These are phyloP conservation scores for Trochalopteron elliotii DNA, from an alignment of 2,113 vertebrate species.

Conservation along the genomic window DNA sequence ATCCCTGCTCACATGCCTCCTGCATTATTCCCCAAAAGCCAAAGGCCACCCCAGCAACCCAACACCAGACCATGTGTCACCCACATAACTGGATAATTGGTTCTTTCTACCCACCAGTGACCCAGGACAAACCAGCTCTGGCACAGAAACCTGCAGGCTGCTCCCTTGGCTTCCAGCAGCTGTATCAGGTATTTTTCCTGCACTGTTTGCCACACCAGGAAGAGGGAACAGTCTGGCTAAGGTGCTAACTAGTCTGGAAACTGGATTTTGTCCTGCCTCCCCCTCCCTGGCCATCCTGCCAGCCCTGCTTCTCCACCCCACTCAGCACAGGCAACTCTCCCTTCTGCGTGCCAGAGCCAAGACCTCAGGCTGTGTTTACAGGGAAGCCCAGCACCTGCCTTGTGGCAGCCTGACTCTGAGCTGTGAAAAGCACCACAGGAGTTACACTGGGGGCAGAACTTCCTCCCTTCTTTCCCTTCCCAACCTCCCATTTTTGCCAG, in stretches of 20 bases:
- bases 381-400: background rate
- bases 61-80: too few relatives aligned
- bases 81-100: fast-evolving
- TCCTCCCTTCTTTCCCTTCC: background rate
- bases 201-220: background rate
- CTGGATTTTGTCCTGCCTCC: background rate
- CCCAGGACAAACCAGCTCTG: background rate
- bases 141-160: background rate
- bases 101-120: background rate
- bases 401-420: background rate
- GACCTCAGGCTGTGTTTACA: background rate
- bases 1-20: background rate
- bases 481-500: background rate
- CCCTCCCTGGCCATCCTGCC: background rate
- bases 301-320: background rate
- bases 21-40: background rate
- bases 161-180: background rate
- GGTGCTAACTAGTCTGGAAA: background rate
- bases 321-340: background rate
- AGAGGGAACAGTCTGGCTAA: background rate
- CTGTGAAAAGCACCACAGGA: background rate
- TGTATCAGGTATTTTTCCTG: background rate
- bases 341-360: background rate
- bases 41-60: background rate
- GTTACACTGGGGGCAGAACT: background rate